Conservation (phyloP, 2,797 vertebrate species). For the Sebastiscus tertius region DNA sequence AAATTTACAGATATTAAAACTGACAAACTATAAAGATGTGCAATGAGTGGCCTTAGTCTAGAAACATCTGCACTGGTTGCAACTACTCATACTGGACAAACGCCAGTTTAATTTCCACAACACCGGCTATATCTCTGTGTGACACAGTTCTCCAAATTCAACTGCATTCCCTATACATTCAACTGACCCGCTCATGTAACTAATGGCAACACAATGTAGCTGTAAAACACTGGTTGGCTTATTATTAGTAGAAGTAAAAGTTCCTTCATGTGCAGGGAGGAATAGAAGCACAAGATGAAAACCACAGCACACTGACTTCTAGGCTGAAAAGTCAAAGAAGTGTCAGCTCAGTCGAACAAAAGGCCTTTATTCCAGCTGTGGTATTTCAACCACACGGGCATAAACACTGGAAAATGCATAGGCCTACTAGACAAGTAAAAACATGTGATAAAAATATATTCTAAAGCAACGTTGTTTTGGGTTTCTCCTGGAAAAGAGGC, state of each 20-base stretch:
- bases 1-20: neutral
- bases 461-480: constrained; percentile 52
- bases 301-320: constrained; percentile 25
- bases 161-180: neutral
- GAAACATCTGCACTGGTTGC: neutral
- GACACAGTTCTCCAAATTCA: neutral
- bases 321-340: constrained; percentile 44
- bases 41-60: neutral
- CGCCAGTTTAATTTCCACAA: neutral
- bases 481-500: constrained; percentile 33
- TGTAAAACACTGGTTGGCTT: neutral
- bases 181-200: neutral
- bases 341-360: constrained; percentile 58
- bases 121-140: neutral
- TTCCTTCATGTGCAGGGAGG: neutral
- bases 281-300: constrained; percentile 16
- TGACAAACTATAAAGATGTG: neutral
- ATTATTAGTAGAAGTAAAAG: neutral
- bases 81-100: neutral
- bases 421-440: constrained; percentile 52
- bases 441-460: constrained; percentile 38
- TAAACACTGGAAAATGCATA: constrained; percentile 37
- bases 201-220: neutral
- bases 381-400: constrained; percentile 38
- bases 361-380: constrained; percentile 47